Evolutionary conservation across 2,797 vertebrate species (phyloP), one percentile per base, ranked within the genome.

Genomic region (Paedocypris micromegethes): DNA sequence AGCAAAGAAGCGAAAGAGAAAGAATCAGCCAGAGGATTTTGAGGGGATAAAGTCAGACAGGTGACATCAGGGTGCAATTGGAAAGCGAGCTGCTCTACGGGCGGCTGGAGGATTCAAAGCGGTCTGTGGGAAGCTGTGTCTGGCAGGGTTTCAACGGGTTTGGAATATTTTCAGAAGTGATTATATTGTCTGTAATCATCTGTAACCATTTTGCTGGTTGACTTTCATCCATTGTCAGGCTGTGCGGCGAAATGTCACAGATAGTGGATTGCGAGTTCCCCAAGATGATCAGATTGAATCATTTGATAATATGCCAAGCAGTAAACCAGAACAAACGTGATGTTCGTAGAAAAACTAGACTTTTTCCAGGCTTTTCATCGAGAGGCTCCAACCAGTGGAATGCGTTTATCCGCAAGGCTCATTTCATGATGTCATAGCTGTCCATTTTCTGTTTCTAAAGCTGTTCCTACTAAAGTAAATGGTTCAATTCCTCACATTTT

Each of bases 221-320:
- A 40, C 67, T 62, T 62, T 56, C 45, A 49, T 69, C 58, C 56
- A 43, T 56, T 69, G 58, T 56, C 40, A 23, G 48, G 58, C 51
- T 48, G 55, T 54, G 58, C 62, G 58, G 61, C 6, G 9, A 69
- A 62, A 69, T 56, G 67, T 69, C 67, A 62, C 39, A 62, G 48
- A 45, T 53, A 48, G 57, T 67, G 55, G 67, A 65, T 67, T 47
- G 47, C n/a, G 39, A 43, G 45, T 55, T 61, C 9, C 39, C 39
- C 7, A 45, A 62, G 67, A 69, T 5, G 39, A 69, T 69, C 57
- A 68, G 49, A 67, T 67, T 49, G 44, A 68, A 43, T 39, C 42
- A 39, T 61, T 53, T 54, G n/a, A 68, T 60, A 68, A 42, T n/a
- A 67, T 63, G 75, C 68, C 72, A 77, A 63, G 59, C 53, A 70